phyloP scores from a whole-genome alignment of 1,140 invertebrate species.

The Lithobius niger region DNA sequence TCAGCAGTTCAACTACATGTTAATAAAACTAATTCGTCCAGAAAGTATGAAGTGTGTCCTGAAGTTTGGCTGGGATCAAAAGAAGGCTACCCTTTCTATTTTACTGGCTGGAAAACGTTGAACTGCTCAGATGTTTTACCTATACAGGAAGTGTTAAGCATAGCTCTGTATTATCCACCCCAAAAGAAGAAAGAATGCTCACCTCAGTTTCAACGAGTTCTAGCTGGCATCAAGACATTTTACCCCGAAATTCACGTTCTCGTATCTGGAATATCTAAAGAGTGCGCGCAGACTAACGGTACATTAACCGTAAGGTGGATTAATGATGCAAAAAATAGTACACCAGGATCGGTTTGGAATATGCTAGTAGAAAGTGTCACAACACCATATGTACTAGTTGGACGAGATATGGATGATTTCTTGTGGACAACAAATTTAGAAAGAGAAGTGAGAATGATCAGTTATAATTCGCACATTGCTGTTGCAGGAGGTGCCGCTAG shows the following conservation, averaged over 20 bases:
- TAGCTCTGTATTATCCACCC: neutral
- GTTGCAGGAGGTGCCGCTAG: conserved; percentile 22
- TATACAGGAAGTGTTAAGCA: neutral
- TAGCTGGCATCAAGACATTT: neutral
- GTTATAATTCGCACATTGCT: conserved; percentile 12
- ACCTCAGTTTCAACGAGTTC: neutral
- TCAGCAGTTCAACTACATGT: too few species aligned
- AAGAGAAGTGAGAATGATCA: conserved; percentile 23
- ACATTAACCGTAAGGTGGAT: neutral
- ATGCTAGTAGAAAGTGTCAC: conserved; percentile 14
- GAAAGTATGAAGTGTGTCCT: too few species aligned
- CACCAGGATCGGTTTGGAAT: conserved; percentile 19
- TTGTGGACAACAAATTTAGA: conserved; percentile 20
- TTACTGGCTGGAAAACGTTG: neutral
- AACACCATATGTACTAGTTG: conserved; percentile 25
- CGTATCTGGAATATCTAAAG: neutral
- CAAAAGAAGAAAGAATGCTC: neutral
- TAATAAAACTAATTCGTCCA: too few species aligned
- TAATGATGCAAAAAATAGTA: neutral
- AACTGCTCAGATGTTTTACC: neutral
- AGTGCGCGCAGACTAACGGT: neutral
- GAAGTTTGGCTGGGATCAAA: too few species aligned
- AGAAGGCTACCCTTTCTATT: too few species aligned
- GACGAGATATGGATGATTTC: conserved; percentile 19
- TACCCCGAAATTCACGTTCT: neutral